Conservation (phyloP, 2,113 vertebrate genomes). For the Sander vitreus region DNA sequence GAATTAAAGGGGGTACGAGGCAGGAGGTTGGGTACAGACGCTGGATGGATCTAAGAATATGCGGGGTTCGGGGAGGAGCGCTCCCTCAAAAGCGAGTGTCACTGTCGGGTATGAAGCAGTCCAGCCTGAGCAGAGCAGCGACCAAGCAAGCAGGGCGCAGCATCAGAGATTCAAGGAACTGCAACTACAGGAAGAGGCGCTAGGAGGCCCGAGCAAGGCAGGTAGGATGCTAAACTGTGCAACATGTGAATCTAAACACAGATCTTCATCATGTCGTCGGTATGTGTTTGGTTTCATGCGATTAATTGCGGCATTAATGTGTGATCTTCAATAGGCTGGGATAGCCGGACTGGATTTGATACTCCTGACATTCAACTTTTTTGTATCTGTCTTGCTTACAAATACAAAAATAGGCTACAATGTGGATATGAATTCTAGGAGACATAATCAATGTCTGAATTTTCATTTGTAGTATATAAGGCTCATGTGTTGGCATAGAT, state of each 20-base stretch:
- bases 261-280: neutral
- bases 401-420: neutral
- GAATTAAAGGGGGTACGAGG: conserved; percentile 60
- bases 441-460: neutral
- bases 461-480: neutral
- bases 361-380: conserved; percentile 46
- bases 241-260: conserved; percentile 48
- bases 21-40: conserved; percentile 14
- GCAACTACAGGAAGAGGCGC: conserved; percentile 60
- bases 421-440: neutral
- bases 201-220: conserved; percentile 67
- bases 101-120: conserved; percentile 47
- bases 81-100: conserved; percentile 55
- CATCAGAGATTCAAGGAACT: conserved; percentile 48
- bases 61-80: conserved; percentile 69
- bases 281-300: neutral
- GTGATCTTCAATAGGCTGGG: neutral
- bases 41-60: conserved; percentile 29
- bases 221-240: conserved; percentile 73
- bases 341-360: conserved; percentile 4
- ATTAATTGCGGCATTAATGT: neutral
- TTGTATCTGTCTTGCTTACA: conserved; percentile 20
- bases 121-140: conserved; percentile 51
- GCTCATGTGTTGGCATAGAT: neutral
- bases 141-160: conserved; percentile 50